phyloP scores from a whole-genome alignment of 1,140 invertebrate species.

The Venustaconcha ellipsiformis region DNA sequence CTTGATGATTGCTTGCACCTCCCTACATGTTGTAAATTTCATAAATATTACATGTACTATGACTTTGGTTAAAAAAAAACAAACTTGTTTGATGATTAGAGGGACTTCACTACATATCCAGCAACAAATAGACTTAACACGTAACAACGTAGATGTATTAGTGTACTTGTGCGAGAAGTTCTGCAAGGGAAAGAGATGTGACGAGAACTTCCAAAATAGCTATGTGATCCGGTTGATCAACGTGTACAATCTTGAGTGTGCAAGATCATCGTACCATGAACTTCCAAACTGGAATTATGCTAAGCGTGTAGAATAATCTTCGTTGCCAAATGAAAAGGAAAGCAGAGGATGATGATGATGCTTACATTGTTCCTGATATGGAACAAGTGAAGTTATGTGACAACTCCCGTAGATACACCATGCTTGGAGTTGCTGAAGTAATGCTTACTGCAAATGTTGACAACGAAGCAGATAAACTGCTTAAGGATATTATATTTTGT shows the following conservation, averaged over 20 bases:
- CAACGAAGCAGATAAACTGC: background rate
- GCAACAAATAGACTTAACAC: background rate
- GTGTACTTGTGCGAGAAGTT: constrained; percentile 12
- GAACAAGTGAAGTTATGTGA: background rate
- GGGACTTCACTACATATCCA: background rate
- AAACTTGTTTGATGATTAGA: background rate
- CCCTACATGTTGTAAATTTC: background rate
- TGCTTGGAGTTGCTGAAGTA: background rate
- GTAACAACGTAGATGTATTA: constrained; percentile 7
- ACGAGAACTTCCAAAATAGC: background rate
- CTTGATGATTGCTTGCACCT: constrained; percentile 4
- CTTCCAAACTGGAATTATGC: too few species aligned
- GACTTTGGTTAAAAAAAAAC: constrained; percentile 1
- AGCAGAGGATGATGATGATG: background rate
- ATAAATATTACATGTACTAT: constrained; percentile 4
- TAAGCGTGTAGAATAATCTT: too few species aligned
- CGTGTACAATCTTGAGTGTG: too few species aligned
- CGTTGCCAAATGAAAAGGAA: too few species aligned
- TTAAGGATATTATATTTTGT: constrained; percentile 1
- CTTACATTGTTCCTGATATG: background rate
- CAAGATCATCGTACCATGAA: too few species aligned
- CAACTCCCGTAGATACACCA: background rate
- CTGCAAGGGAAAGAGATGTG: constrained; percentile 13
- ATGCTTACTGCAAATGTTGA: background rate
- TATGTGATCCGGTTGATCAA: too few species aligned